Conservation (phyloP, 2,113 vertebrate genomes). For the Hemichromis elongatus region DNA sequence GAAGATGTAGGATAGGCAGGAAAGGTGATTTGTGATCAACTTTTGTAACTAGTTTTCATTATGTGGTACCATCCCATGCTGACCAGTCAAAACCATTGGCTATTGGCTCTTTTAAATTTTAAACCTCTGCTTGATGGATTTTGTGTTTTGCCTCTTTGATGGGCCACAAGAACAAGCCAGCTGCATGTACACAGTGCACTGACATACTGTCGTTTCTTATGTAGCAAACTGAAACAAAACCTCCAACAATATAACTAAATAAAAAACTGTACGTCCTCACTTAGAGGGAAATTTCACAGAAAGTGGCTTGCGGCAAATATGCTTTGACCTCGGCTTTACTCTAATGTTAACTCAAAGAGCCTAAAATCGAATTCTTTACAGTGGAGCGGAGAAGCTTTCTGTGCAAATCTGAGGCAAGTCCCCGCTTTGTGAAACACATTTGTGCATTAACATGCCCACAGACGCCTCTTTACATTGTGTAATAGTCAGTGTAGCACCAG, state of each 20-base stretch:
- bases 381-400: neutral
- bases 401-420: neutral
- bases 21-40: fast-evolving
- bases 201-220: neutral
- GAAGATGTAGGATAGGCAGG: neutral
- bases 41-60: neutral
- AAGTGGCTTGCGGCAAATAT: neutral
- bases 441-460: neutral
- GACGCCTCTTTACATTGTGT: neutral
- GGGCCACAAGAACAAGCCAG: neutral
- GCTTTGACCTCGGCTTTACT: neutral
- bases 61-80: neutral
- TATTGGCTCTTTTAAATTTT: neutral
- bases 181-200: neutral
- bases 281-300: neutral
- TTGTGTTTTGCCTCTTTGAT: neutral
- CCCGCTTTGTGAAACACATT: neutral
- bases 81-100: fast-evolving
- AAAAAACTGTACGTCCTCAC: neutral
- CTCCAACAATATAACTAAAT: neutral
- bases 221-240: neutral
- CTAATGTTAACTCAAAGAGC: neutral
- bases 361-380: neutral
- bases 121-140: neutral
- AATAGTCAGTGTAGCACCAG: neutral